Evolutionary conservation across 2,888 invertebrate genomes (phyloP), one percentile per base, ranked within the genome.

Genomic region (Parapristionchus giblindavisi): DNA sequence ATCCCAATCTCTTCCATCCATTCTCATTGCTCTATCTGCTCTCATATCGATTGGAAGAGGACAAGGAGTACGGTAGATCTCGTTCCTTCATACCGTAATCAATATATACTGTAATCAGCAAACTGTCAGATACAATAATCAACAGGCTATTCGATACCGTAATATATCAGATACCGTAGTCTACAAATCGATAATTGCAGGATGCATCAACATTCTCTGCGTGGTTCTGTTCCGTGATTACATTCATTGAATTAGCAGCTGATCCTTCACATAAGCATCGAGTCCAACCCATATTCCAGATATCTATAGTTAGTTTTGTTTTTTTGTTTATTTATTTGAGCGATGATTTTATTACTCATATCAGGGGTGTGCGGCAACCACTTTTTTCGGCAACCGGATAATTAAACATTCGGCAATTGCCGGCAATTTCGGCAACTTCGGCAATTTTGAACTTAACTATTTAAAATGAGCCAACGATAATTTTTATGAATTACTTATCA

Each of bases 231-330:
- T 54, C 52, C 17, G 54, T 38, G 14, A 38, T 70, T 48, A 38
- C 54, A 11, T 70, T 70, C 68, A 52, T 70, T 17, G 36, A 54
- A 52, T 24, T 70, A 29, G 54, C 68, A 8, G 29, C 51, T 27
- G 36, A 52, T 36, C 2, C n/a, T 8, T 11, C 2, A 8, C 27
- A 27, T 29, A 52, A 52, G 36, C 36, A 52, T 1, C 17, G 68
- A 70, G 36, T 70, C 27, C 68, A 51, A 4, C 68, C 68, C 3
- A 3, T 70, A 21, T 70, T 70, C 54, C 68, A 70, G 38, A 38
- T 70, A 17, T 70, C 68, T 2, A 52, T 70, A 24, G 68, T 70
- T 6, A 70, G 68, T 54, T 43, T 21, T 3, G n/a, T n/a, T n/a
- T n/a, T n/a, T n/a, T n/a, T n/a, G n/a, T n/a, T n/a, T n/a, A n/a